These are phyloP conservation scores for Pelobates fuscus DNA, from an alignment of 2,113 vertebrate genomes.

Conservation along the genomic window DNA sequence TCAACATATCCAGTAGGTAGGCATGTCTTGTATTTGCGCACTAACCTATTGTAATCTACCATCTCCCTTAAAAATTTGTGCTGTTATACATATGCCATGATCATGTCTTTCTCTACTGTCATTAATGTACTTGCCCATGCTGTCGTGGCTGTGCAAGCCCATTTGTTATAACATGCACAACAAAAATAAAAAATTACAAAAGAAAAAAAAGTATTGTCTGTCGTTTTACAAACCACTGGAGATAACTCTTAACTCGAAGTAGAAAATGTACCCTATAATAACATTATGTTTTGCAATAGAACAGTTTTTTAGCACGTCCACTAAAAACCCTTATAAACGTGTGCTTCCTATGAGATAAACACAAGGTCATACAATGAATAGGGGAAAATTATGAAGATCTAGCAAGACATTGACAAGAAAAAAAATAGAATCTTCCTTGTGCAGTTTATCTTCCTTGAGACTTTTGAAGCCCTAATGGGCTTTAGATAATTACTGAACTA, in stretches of 20 bases:
- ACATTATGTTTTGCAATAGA: too few relatives aligned
- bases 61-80: too few relatives aligned
- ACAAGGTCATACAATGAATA: neutral
- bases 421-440: conserved; percentile 17
- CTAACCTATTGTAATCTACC: too few relatives aligned
- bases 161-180: too few relatives aligned
- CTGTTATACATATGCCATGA: too few relatives aligned
- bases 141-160: too few relatives aligned
- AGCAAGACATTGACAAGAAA: conserved; percentile 17
- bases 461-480: conserved; percentile 29
- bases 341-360: neutral
- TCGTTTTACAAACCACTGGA: conserved; percentile 21
- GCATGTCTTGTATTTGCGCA: too few relatives aligned
- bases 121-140: too few relatives aligned
- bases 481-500: conserved; percentile 23
- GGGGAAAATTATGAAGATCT: conserved; percentile 18
- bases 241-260: conserved; percentile 12
- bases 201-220: conserved; percentile 41
- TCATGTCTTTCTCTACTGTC: too few relatives aligned
- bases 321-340: conserved; percentile 19
- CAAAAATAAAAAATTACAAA: too few relatives aligned
- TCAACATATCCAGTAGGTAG: too few relatives aligned
- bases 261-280: neutral
- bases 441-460: conserved; percentile 7
- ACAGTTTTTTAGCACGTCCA: conserved; percentile 6